These are phyloP conservation scores for Andrena bucephala DNA, from an alignment of 2,888 invertebrate genomes.

Conservation along the genomic window DNA sequence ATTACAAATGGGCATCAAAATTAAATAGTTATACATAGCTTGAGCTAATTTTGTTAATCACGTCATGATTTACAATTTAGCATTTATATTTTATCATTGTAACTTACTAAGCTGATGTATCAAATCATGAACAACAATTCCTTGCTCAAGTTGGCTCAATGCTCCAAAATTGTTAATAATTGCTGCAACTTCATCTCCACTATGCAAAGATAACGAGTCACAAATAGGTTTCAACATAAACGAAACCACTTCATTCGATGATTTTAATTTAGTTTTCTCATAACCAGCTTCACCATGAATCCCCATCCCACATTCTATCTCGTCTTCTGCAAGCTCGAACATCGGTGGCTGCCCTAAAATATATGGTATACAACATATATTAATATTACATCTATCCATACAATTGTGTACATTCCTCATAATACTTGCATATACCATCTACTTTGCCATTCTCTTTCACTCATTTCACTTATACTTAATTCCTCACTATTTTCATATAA, in stretches of 20 bases:
- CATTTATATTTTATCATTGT: neutral
- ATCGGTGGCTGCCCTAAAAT: conserved; percentile 84
- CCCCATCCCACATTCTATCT: conserved; percentile 89
- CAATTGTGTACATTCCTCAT: neutral
- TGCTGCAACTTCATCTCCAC: conserved; percentile 86
- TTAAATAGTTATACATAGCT: too few species aligned
- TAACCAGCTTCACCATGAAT: conserved; percentile 87
- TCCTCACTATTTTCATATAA: too few species aligned
- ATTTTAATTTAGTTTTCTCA: conserved; percentile 84
- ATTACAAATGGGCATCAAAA: too few species aligned
- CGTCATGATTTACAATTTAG: neutral
- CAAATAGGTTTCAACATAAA: conserved; percentile 85
- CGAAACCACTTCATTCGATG: conserved; percentile 85
- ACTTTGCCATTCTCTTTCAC: too few species aligned
- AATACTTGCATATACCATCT: too few species aligned
- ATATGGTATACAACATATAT: neutral
- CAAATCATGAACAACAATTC: conserved; percentile 89
- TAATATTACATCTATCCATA: neutral
- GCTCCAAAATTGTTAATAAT: conserved; percentile 93
- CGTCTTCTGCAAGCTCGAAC: conserved; percentile 88
- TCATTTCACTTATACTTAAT: too few species aligned
- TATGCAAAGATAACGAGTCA: conserved; percentile 68
- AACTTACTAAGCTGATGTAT: conserved; percentile 88
- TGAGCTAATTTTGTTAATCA: too few species aligned
- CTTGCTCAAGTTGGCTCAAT: conserved; percentile 91